Conservation (phyloP, 2,797 vertebrate species). For the Galago senegalensis region DNA sequence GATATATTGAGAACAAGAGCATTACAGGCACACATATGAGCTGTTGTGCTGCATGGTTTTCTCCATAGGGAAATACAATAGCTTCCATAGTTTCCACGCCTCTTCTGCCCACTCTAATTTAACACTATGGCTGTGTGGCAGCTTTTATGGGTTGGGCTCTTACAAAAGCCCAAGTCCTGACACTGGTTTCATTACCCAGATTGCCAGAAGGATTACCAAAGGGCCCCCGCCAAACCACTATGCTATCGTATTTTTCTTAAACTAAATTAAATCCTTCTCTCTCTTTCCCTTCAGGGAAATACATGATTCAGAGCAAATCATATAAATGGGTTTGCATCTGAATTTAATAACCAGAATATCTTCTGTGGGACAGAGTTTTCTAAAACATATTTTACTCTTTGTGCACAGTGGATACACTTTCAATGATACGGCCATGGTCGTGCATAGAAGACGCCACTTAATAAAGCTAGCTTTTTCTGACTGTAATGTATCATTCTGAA, state of each 20-base stretch:
- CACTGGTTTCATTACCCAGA: background rate
- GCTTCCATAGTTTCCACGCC: background rate
- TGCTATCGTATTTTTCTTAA: constrained; percentile 1
- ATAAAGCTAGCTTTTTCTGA: background rate
- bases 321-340: constrained; percentile 1
- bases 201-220: constrained; percentile 11
- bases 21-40: background rate
- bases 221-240: background rate
- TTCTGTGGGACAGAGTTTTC: constrained; percentile 40
- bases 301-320: constrained; percentile 51
- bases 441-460: background rate
- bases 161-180: background rate
- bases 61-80: background rate
- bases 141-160: background rate
- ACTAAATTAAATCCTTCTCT: constrained; percentile 54
- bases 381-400: constrained; percentile 14
- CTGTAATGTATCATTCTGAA: background rate
- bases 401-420: background rate
- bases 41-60: background rate
- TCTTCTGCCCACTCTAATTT: background rate
- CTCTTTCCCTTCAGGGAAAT: constrained; percentile 21
- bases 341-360: constrained; percentile 47
- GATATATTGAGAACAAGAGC: background rate
- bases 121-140: background rate
- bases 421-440: background rate